Base-by-base conservation (phyloP, 2,888 invertebrate genomes). In the Acanthosoma haemorrhoidale region DNA sequence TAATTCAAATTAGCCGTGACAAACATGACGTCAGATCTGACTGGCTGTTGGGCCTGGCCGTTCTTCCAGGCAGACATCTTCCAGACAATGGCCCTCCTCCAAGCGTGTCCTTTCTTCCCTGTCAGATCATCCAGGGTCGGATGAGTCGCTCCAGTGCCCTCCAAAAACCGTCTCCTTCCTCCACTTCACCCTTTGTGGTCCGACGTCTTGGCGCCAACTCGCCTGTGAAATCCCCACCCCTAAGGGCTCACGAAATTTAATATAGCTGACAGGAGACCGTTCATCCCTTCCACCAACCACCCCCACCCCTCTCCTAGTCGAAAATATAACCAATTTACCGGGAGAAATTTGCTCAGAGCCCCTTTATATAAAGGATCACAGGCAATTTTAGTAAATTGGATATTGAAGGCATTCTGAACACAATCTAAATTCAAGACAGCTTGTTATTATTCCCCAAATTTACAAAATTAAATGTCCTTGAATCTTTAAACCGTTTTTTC, bases 241-340 rank as follows among this genome's bases (percentile, higher is more conserved):
- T 4, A 13, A 5, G 34, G 32, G 59, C 31, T 34, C 59, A 34
- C 31, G 15, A 59, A 51, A 51, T 51, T 51, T 51, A 51, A 51
- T 51, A 51, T 51, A 51, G 51, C 51, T 51, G 51, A 51, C 29
- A n/a, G 25, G 51, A 51, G 29, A 6, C 51, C 29, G 51, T 21
- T 51, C 29, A 21, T 51, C 25, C 51, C n/a, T n/a, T n/a, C n/a
- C n/a, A n/a, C n/a, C n/a, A n/a, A n/a, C n/a, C n/a, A n/a, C n/a
- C n/a, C n/a, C n/a, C n/a, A n/a, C n/a, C n/a, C n/a, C n/a, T n/a
- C n/a, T n/a, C n/a, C 51, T 25, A 51, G n/a, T 51, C 29, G 51
- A 51, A 51, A 51, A 51, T 51, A 51, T 51, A 25, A 51, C 51
- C 51, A 51, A 51, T 51, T 51, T 51, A 25, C 51, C n/a, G n/a